Conservation (phyloP, 2,797 vertebrate species). For the Trichosurus vulpecula region DNA sequence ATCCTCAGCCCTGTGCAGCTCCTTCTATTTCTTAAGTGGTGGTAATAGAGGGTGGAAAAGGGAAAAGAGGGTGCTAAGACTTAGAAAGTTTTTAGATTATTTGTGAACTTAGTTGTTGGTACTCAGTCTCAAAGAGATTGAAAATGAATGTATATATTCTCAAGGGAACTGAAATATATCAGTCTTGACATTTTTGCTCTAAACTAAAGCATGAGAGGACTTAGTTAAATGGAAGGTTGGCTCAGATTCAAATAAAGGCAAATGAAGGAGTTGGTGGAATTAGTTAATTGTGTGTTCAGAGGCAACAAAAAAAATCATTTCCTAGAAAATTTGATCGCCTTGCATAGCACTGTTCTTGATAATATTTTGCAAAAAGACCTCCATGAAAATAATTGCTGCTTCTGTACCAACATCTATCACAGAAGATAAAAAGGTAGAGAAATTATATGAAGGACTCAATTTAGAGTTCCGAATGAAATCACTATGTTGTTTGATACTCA, state of each 20-base stretch:
- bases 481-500: no score
- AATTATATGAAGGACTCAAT: no score
- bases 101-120: no score
- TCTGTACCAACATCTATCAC: no score
- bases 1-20: neutral
- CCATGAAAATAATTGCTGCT: neutral
- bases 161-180: neutral
- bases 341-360: neutral
- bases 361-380: neutral
- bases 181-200: neutral
- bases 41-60: neutral
- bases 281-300: neutral
- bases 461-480: no score
- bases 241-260: neutral
- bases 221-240: neutral
- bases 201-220: neutral
- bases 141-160: neutral
- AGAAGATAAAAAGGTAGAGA: no score
- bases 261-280: neutral
- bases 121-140: no score
- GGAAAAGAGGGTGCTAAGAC: neutral
- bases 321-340: neutral
- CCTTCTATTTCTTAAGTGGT: neutral
- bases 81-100: neutral
- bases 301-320: neutral